Evolutionary conservation across 2,113 vertebrate species (phyloP), one percentile per base, ranked within the genome.

Genomic region (Leucopsar rothschildi): DNA sequence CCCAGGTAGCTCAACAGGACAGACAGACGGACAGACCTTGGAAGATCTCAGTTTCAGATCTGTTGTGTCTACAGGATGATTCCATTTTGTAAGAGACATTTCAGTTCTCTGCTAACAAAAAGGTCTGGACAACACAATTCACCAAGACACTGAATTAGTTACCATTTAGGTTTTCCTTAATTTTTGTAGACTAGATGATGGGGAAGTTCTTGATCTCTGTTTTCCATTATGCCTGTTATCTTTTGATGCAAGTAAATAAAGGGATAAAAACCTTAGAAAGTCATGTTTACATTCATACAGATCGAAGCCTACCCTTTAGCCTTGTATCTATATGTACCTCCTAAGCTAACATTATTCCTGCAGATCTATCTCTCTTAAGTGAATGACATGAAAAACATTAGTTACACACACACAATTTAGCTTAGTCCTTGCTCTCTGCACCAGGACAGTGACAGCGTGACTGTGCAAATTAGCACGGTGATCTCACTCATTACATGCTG

Each of bases 351-450:
- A 8, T 3, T 23, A 89, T 56, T 81, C 40, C 29, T 63, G 82
- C 52, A 75, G 17, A 10, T 65, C 8, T 19, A 7, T 44, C 9
- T 76, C 15, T 91, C 49, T 40, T 49, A 7, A 40, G 15, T 23
- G 18, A 81, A 49, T 37, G 15, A 50, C 4, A 33, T 11, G 37
- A 57, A 50, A 59, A 78, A 19, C 29, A 59, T 27, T 56, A 39
- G 57, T 37, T 42, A 3, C 3, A 7, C 22, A 29, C 9, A n/a
- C n/a, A 25, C 0, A 0, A 53, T 59, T 75, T 70, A 53, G 15
- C 64, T 85, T 71, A 55, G 27, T 45, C 33, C 24, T 86, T 16
- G 2, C 66, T 68, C 47, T 39, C 29, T 85, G 59, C n/a, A 77
- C 16, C 53, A 72, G 35, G 11, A 77, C 16, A 77, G 7, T 18